Evolutionary conservation across 2,888 invertebrate species (phyloP).

Genomic region (Fragum sueziense): DNA sequence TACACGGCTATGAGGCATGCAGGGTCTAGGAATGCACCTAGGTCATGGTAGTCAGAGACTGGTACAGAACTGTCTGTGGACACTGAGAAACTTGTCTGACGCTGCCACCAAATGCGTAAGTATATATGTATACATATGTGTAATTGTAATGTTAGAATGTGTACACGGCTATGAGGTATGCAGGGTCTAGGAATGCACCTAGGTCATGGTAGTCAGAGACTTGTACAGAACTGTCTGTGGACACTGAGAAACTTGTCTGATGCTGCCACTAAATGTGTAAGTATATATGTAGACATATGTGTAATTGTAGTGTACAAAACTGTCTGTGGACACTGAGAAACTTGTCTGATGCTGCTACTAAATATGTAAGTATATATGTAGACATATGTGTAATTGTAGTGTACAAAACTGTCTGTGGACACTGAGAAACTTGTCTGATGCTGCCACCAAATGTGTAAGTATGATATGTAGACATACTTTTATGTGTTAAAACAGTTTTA

Average conservation of each 20-base stretch:
- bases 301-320: conserved; percentile 98
- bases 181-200: conserved; percentile 98
- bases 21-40: conserved; percentile 97
- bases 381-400: too few relatives aligned
- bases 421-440: conserved; percentile 98
- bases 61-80: conserved; percentile 99
- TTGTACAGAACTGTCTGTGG: conserved; percentile 99
- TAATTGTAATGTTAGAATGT: too few relatives aligned
- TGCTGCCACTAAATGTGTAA: conserved; percentile 92
- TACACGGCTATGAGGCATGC: too few relatives aligned
- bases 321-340: conserved; percentile 99
- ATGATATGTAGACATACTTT: too few relatives aligned
- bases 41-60: conserved; percentile 95
- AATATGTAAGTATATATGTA: conserved; percentile 85
- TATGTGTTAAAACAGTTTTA: too few relatives aligned
- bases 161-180: too few relatives aligned
- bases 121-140: too few relatives aligned
- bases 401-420: conserved; percentile 99
- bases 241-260: conserved; percentile 98
- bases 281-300: too few relatives aligned
- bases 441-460: conserved; percentile 91
- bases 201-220: conserved; percentile 94
- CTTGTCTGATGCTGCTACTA: conserved; percentile 98
- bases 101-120: conserved; percentile 92
- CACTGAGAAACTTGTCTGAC: conserved; percentile 98